Evolutionary conservation across 2,113 vertebrate species (phyloP), one percentile per base, ranked within the genome.

Genomic region (Chrysemys picta): DNA sequence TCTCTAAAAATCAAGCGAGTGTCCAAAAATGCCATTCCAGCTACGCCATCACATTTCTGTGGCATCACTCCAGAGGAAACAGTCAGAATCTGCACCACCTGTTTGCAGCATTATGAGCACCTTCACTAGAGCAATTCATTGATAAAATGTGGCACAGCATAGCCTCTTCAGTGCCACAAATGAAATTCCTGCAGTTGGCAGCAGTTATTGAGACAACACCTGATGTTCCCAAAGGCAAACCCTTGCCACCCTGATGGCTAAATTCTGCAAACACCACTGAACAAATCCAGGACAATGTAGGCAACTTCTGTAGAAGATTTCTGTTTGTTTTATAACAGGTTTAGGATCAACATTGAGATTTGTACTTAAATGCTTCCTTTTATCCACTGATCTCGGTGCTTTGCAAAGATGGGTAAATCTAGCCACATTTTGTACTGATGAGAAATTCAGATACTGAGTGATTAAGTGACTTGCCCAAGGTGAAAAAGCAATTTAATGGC

Each of bases 311-410:
- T 22, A 82, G 72, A 86, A 62, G 56, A 52, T 17, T 56, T 84
- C 57, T 52, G 80, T 76, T 56, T 84, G 50, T 76, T 95, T 96
- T 86, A 72, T 49, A 80, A 59, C 25, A 84, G 59, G 90, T 89
- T 91, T 80, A 57, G 83, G 19, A 3, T 88, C 27, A 52, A 38
- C 12, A 11, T 25, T 14, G 80, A 87, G 81, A 22, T 8, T 2
- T 6, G 72, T 22, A 80, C 89, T 80, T 24, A 90, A 89, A 22
- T 45, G 38, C 59, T 88, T 27, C 56, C 62, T 65, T 65, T 35
- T 65, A 65, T 65, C 31, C 62, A 17, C 62, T 62, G 59, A 62
- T 62, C 59, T 65, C 14, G 1, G 31, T 65, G 31, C 6, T 65
- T 35, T 2, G 9, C 9, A 87, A 80, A 76, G 78, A 75, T 42